A percentile compares a stretch with the other conserved stretches of the same genome.
Conservation (phyloP, 2,797 vertebrate species). For the Lutjanus campechanus region DNA sequence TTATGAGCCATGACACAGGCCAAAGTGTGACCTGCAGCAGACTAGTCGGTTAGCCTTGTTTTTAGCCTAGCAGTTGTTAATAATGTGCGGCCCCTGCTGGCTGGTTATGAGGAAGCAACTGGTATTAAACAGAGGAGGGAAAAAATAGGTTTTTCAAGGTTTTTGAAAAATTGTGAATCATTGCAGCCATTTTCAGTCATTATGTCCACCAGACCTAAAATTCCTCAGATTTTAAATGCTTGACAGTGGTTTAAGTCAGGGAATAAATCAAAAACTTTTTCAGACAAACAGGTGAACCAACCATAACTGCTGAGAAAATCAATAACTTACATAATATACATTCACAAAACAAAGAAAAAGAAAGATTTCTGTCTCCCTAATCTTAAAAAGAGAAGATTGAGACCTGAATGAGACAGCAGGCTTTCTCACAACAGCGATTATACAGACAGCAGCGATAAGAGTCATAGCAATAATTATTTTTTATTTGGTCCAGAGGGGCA, state of each 20-base stretch:
- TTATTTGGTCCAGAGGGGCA: conserved; percentile 10
- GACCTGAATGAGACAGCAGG: not conserved
- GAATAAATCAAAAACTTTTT: not conserved
- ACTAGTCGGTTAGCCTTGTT: too few species aligned
- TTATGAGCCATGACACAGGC: too few species aligned
- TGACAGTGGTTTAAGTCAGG: not conserved
- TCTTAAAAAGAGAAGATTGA: not conserved
- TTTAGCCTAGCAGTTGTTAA: too few species aligned
- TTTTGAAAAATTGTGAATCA: too few species aligned
- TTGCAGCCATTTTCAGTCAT: too few species aligned
- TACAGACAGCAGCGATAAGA: not conserved
- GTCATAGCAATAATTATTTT: conserved; percentile 4
- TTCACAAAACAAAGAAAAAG: not conserved
- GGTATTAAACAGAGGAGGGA: too few species aligned
- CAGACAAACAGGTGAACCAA: not conserved
- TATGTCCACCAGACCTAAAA: too few species aligned
- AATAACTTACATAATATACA: not conserved
- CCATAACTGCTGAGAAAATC: not conserved
- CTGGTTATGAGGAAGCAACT: too few species aligned
- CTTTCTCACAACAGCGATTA: not conserved
- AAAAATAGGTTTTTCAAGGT: too few species aligned
- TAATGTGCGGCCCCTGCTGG: too few species aligned
- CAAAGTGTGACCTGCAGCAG: too few species aligned
- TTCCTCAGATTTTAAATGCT: not conserved
- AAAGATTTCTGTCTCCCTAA: not conserved